These are phyloP conservation scores for Grus americana DNA, from an alignment of 2,113 vertebrate species.

Conservation along the genomic window DNA sequence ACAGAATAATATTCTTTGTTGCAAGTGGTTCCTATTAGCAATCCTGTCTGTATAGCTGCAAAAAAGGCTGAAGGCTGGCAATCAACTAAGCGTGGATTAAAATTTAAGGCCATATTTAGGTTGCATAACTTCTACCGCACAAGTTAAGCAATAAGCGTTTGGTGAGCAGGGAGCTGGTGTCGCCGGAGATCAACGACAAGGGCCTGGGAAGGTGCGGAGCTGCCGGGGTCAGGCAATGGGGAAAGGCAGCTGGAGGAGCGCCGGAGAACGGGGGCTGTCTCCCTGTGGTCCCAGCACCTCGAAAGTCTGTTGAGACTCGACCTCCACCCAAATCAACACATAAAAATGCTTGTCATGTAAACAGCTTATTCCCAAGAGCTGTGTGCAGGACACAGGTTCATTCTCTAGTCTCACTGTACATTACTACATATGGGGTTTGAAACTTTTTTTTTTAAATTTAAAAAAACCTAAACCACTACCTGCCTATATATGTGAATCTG, in stretches of 20 bases:
- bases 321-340: background rate
- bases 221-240: rapidly evolving
- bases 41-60: background rate
- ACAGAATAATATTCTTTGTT: background rate
- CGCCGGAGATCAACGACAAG: rapidly evolving
- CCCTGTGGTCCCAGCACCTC: rapidly evolving
- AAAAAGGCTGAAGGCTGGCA: background rate
- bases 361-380: background rate
- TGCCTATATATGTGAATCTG: background rate
- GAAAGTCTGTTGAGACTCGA: rapidly evolving
- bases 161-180: background rate
- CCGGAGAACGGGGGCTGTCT: rapidly evolving
- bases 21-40: background rate
- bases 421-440: rapidly evolving
- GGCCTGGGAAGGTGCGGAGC: background rate
- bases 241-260: background rate
- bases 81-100: background rate
- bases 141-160: background rate
- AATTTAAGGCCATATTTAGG: background rate
- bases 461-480: background rate
- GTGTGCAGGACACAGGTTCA: background rate
- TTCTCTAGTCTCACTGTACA: background rate
- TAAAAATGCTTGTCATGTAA: rapidly evolving
- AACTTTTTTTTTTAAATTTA: background rate
- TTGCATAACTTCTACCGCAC: background rate